phyloP scores from a whole-genome alignment of 2,797 vertebrate species.

The Corythornis leucogaster region DNA sequence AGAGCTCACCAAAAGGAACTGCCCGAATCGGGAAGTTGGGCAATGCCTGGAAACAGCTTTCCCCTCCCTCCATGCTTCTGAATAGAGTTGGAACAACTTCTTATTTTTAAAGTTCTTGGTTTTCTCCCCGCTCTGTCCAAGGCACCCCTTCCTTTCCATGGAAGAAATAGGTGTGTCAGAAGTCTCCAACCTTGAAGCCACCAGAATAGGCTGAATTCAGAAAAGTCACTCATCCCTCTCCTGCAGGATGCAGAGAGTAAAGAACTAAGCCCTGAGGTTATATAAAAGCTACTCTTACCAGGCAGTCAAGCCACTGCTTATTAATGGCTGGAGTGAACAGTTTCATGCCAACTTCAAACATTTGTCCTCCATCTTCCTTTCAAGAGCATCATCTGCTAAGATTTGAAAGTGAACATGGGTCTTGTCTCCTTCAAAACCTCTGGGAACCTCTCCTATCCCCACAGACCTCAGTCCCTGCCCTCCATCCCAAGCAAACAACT shows the following conservation, averaged over 20 bases:
- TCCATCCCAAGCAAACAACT: not conserved
- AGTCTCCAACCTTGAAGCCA: not conserved
- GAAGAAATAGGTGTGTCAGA: not conserved
- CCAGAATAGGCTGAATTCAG: not conserved
- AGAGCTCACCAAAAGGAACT: conserved; percentile 52
- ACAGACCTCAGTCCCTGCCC: not conserved
- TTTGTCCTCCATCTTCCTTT: not conserved
- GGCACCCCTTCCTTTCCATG: not conserved
- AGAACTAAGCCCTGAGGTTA: not conserved
- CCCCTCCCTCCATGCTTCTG: not conserved
- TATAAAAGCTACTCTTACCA: not conserved
- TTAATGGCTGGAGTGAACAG: not conserved
- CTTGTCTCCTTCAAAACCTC: not conserved
- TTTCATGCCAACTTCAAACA: not conserved
- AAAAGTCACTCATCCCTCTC: not conserved
- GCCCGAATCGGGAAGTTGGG: conserved; percentile 42
- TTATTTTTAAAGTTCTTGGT: not conserved
- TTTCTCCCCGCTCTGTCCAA: not conserved
- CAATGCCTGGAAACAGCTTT: not conserved
- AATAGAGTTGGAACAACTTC: not conserved
- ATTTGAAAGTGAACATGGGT: not conserved
- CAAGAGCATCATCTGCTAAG: not conserved
- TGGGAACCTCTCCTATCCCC: not conserved
- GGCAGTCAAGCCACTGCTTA: not conserved
- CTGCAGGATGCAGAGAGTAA: not conserved